Percentiles rank a stretch among this genome's conserved stretches.
These are phyloP conservation scores for Trissolcus basalis DNA, from an alignment of 1,140 invertebrate species.

Conservation along the genomic window DNA sequence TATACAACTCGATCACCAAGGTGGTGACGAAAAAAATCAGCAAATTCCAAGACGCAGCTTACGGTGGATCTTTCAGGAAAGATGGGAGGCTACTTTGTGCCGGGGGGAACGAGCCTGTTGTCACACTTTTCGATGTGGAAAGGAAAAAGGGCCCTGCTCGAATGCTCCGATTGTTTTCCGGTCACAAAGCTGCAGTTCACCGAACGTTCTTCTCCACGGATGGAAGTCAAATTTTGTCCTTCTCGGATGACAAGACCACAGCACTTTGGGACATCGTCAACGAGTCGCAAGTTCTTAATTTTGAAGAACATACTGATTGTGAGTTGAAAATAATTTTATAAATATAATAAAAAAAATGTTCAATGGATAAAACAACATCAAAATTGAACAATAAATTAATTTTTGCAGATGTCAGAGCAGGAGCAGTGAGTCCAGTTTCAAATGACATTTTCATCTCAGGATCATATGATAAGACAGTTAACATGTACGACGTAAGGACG, in stretches of 20 bases:
- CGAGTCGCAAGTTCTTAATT: constrained; percentile 83
- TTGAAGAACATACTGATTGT: constrained; percentile 88
- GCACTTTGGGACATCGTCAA: constrained; percentile 92
- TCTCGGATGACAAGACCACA: constrained; percentile 95
- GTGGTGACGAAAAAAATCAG: constrained; percentile 89
- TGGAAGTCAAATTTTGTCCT: constrained; percentile 88
- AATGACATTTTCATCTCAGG: constrained; percentile 89
- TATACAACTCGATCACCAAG: constrained; percentile 94
- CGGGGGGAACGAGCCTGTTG: constrained; percentile 90
- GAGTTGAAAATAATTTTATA: constrained; percentile 69
- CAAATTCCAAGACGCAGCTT: constrained; percentile 89
- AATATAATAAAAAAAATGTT: background rate
- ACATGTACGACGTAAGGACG: constrained; percentile 91
- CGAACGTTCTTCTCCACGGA: constrained; percentile 88
- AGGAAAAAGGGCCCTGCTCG: constrained; percentile 77
- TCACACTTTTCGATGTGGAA: constrained; percentile 91
- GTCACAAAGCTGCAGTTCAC: constrained; percentile 82
- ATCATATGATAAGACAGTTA: constrained; percentile 94
- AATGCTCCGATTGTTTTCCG: constrained; percentile 80
- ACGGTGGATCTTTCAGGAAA: constrained; percentile 88
- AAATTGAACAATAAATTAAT: background rate
- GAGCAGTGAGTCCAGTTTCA: constrained; percentile 85
- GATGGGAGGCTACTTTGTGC: constrained; percentile 91
- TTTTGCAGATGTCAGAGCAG: constrained; percentile 78
- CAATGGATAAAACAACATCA: constrained; percentile 1